Evolutionary conservation across 2,888 invertebrate genomes (phyloP).

Genomic region (Clanis bilineata): DNA sequence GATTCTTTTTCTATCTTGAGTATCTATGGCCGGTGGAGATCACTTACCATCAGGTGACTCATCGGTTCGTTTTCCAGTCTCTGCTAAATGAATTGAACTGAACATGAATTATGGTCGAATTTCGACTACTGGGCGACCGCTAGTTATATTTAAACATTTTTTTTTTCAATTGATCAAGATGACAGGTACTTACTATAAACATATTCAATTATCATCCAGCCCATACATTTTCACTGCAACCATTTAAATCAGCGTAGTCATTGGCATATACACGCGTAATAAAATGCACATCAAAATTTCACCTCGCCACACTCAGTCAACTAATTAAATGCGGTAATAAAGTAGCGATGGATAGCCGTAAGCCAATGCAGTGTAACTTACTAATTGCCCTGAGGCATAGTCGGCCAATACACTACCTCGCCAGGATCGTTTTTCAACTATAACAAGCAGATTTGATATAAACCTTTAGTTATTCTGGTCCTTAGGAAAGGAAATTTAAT

Average conservation of each 20-base stretch:
- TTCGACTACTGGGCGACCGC: too few relatives aligned
- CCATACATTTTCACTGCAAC: neutral
- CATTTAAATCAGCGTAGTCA: neutral
- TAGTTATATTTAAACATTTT: too few relatives aligned
- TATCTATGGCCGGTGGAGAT: too few relatives aligned
- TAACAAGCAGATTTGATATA: slow-evolving; percentile 13
- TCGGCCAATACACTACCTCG: slow-evolving; percentile 4
- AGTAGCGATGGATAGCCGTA: neutral
- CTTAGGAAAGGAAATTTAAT: neutral
- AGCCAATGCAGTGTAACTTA: slow-evolving; percentile 4
- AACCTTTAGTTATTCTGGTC: neutral
- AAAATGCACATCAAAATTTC: neutral
- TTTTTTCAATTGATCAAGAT: too few relatives aligned
- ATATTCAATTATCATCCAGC: neutral
- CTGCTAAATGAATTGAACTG: too few relatives aligned
- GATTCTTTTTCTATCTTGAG: too few relatives aligned
- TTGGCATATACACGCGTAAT: neutral
- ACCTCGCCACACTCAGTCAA: neutral
- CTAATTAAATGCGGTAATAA: slow-evolving; percentile 9
- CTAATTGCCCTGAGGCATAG: slow-evolving; percentile 12
- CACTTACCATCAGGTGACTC: too few relatives aligned
- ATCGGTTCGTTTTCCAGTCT: too few relatives aligned
- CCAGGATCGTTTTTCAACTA: slow-evolving; percentile 7
- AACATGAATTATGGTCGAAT: too few relatives aligned
- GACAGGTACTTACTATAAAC: too few relatives aligned